Conservation (phyloP, 2,888 invertebrate species). For the Heteromurus nitidus region DNA sequence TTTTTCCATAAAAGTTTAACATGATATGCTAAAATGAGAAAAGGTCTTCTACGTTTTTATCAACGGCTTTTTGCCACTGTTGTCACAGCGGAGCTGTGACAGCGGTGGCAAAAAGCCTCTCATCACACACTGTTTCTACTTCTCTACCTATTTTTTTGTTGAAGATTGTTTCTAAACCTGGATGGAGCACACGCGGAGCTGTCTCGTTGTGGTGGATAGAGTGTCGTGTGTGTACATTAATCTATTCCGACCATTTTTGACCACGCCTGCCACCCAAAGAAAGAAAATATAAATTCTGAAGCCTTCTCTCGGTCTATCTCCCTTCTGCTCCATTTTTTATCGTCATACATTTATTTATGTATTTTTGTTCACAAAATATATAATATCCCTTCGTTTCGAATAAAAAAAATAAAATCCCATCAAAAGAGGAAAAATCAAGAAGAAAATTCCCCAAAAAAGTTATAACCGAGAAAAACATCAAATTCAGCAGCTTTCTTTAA, state of each 20-base stretch:
- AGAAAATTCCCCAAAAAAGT: slow-evolving; percentile 16
- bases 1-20: too few relatives aligned
- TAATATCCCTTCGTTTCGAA: not conserved
- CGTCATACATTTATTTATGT: too few relatives aligned
- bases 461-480: not conserved
- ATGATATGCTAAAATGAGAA: too few relatives aligned
- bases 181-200: not conserved
- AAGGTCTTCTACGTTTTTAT: too few relatives aligned
- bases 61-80: too few relatives aligned
- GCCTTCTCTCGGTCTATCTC: slow-evolving; percentile 22
- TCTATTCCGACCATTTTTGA: slow-evolving; percentile 69
- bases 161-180: slow-evolving; percentile 19
- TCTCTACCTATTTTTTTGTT: not conserved
- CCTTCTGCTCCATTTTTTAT: slow-evolving; percentile 12
- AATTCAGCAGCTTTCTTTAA: slow-evolving; percentile 13
- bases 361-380: too few relatives aligned
- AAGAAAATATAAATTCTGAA: not conserved
- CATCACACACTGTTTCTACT: too few relatives aligned
- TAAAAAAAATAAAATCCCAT: slow-evolving; percentile 21
- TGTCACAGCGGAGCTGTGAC: too few relatives aligned
- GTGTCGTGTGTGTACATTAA: slow-evolving; percentile 63
- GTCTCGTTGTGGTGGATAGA: slow-evolving; percentile 11
- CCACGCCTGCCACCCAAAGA: slow-evolving; percentile 63
- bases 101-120: too few relatives aligned
- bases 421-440: slow-evolving; percentile 36